A percentile compares a stretch with the other conserved stretches of the same genome.
Evolutionary conservation across 2,113 vertebrate genomes (phyloP).

Genomic region (Pagrus major): DNA sequence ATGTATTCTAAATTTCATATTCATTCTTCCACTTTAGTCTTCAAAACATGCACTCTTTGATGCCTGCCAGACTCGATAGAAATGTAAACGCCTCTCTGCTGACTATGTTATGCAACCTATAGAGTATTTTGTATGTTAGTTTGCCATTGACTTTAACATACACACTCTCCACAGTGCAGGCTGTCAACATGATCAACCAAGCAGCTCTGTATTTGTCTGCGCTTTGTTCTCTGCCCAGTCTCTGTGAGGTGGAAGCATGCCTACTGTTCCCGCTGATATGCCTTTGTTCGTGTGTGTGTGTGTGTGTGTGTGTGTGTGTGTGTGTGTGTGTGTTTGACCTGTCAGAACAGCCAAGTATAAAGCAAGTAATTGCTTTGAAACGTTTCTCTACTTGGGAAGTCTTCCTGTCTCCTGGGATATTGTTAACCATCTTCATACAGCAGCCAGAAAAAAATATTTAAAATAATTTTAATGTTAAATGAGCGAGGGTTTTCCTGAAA

Average conservation of each 20-base stretch:
- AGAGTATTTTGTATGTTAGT: neutral
- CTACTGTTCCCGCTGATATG: constrained; percentile 11
- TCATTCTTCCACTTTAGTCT: neutral
- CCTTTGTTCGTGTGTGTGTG: constrained; percentile 11
- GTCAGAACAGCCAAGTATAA: constrained; percentile 56
- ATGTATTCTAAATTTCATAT: neutral
- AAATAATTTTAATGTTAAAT: neutral
- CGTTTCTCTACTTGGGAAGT: constrained; percentile 16
- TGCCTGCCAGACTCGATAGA: neutral
- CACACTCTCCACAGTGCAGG: constrained; percentile 8
- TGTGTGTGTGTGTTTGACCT: constrained; percentile 33
- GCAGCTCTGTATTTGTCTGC: constrained; percentile 51
- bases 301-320: constrained; percentile 4
- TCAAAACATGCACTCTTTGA: neutral
- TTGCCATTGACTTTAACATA: neutral
- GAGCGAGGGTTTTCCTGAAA: neutral
- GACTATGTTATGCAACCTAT: constrained; percentile 3
- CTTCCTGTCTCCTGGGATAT: constrained; percentile 17
- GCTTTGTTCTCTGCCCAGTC: constrained; percentile 42
- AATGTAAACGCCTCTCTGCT: neutral
- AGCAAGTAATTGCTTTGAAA: constrained; percentile 56
- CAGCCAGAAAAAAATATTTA: neutral
- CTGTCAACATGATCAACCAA: constrained; percentile 50
- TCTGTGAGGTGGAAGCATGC: constrained; percentile 38
- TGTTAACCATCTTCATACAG: neutral